Conservation (phyloP, 2,888 invertebrate genomes). For the Heliconius ismenius region DNA sequence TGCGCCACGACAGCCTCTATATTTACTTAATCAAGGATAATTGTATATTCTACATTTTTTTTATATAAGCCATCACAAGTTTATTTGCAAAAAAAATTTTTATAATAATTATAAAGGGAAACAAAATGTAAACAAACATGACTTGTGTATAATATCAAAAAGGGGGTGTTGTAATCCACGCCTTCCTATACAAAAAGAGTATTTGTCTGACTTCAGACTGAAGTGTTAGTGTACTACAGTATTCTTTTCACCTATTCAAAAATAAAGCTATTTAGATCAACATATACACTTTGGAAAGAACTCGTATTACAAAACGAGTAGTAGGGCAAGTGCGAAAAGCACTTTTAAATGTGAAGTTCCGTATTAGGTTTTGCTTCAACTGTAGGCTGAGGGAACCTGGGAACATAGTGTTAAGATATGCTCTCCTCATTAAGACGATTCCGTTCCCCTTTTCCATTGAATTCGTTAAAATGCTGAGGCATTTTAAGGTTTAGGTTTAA, state of each 20-base stretch:
- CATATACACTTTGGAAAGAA: conserved; percentile 10
- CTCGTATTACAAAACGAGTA: neutral
- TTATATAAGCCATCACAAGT: neutral
- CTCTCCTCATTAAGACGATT: too few species aligned
- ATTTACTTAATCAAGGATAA: too few species aligned
- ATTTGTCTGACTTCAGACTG: neutral
- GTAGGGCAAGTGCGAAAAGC: neutral
- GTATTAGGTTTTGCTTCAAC: too few species aligned
- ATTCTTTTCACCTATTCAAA: conserved; percentile 4
- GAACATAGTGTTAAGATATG: too few species aligned
- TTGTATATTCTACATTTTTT: neutral
- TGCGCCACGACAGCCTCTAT: too few species aligned
- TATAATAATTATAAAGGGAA: neutral
- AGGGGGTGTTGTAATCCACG: neutral
- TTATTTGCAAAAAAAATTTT: too few species aligned
- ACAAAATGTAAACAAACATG: neutral
- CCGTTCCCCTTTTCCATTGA: too few species aligned
- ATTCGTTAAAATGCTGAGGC: too few species aligned
- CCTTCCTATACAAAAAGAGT: neutral
- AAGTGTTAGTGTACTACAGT: neutral
- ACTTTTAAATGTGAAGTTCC: too few species aligned
- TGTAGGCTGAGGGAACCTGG: too few species aligned
- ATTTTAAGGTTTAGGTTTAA: too few species aligned
- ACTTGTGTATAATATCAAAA: neutral
- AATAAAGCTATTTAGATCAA: conserved; percentile 16